Percentiles rank a stretch among this genome's conserved stretches.
Evolutionary conservation across 2,888 invertebrate species (phyloP).

Genomic region (Drosophila peninsularis): DNA sequence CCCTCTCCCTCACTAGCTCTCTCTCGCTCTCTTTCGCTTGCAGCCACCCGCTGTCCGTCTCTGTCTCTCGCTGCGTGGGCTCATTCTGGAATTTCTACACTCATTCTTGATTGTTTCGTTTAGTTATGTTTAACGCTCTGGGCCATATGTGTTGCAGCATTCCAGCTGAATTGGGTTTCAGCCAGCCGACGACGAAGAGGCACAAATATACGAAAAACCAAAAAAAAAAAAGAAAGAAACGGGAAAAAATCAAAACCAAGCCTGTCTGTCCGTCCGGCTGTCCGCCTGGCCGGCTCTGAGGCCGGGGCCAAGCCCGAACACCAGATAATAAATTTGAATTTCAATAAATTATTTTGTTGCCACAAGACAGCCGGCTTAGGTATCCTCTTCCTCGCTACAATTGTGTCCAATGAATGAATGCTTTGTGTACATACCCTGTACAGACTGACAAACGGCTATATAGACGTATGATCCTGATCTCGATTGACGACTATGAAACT

Average conservation of each 20-base stretch:
- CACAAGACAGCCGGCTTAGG: constrained; percentile 61
- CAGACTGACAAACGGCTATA: not conserved
- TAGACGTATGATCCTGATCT: no score
- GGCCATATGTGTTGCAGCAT: constrained; percentile 77
- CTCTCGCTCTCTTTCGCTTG: not conserved
- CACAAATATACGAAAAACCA: constrained; percentile 16
- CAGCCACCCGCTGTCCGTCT: constrained; percentile 8
- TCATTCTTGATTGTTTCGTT: constrained; percentile 82
- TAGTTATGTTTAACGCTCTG: constrained; percentile 78
- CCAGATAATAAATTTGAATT: constrained; percentile 81
- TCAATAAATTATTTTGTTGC: constrained; percentile 81
- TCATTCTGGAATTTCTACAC: constrained; percentile 82
- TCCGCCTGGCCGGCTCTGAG: constrained; percentile 4
- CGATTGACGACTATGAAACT: no score
- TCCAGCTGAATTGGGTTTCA: constrained; percentile 78
- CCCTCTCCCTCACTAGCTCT: not conserved
- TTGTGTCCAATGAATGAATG: not conserved
- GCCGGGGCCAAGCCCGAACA: constrained; percentile 58
- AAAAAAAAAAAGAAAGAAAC: no score
- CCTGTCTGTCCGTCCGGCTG: constrained; percentile 7
- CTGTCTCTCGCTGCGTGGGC: constrained; percentile 70
- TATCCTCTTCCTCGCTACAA: constrained; percentile 51
- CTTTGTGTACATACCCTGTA: constrained; percentile 19
- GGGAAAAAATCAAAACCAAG: constrained; percentile 53
- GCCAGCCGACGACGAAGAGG: constrained; percentile 1